Evolutionary conservation across 2,888 invertebrate species (phyloP).

Genomic region (Cinara cedri): DNA sequence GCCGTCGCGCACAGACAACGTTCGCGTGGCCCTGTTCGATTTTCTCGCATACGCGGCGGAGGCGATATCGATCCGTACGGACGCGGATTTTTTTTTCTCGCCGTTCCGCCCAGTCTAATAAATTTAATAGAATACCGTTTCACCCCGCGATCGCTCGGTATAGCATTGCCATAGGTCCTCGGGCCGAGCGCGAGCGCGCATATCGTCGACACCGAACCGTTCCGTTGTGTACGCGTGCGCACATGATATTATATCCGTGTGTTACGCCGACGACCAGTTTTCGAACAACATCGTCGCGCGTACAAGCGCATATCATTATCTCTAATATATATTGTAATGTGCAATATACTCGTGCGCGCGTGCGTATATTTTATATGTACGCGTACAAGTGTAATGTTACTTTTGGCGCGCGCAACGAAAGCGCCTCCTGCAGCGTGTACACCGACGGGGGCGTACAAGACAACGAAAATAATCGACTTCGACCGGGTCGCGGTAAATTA

Average conservation of each 20-base stretch:
- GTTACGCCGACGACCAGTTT: conserved; percentile 37
- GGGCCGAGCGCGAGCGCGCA: neutral
- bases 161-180: neutral
- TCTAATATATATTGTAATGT: neutral
- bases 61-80: conserved; percentile 21
- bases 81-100: conserved; percentile 14
- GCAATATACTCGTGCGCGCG: too few relatives aligned
- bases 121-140: conserved; percentile 27
- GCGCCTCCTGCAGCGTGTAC: neutral
- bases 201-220: conserved; percentile 19
- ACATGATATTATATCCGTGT: neutral
- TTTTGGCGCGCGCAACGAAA: neutral
- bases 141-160: conserved; percentile 15
- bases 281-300: conserved; percentile 28
- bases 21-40: neutral
- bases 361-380: conserved; percentile 14
- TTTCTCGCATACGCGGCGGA: neutral
- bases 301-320: neutral
- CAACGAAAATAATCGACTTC: neutral
- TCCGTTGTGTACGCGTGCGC: conserved; percentile 5
- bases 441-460: neutral
- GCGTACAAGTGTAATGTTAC: too few relatives aligned
- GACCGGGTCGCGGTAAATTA: neutral
- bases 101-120: conserved; percentile 3
- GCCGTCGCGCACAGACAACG: conserved; percentile 1